Conservation (phyloP, 2,797 vertebrate genomes). For the Gephyroberyx darwinii region DNA sequence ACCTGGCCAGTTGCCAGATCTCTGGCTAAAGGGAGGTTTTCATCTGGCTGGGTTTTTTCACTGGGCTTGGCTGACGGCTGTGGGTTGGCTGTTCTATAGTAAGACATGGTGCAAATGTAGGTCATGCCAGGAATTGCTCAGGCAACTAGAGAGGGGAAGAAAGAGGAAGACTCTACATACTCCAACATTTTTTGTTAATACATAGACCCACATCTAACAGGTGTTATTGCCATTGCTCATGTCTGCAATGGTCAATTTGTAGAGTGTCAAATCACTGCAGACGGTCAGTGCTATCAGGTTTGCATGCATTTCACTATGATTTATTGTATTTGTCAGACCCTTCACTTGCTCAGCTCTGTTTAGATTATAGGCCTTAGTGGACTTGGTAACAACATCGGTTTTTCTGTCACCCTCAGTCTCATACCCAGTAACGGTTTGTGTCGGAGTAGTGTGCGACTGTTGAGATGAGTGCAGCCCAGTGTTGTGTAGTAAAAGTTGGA, state of each 20-base stretch:
- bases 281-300: conserved; percentile 17
- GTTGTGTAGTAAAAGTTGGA: too few relatives aligned
- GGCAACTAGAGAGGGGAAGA: conserved; percentile 44
- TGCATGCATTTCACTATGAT: conserved; percentile 18
- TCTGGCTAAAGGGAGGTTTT: conserved; percentile 39
- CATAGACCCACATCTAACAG: neutral
- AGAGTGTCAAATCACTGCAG: conserved; percentile 5
- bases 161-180: conserved; percentile 9
- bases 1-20: conserved; percentile 51
- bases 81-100: conserved; percentile 38
- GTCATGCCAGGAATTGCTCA: conserved; percentile 60
- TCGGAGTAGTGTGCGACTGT: neutral
- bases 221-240: conserved; percentile 20
- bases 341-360: conserved; percentile 27
- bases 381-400: neutral
- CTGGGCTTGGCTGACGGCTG: conserved; percentile 43
- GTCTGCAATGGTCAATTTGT: conserved; percentile 21
- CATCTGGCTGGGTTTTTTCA: conserved; percentile 35
- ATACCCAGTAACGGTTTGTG: neutral
- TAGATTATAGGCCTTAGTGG: conserved; percentile 1
- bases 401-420: neutral
- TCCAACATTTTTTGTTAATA: conserved; percentile 35
- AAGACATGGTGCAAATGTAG: conserved; percentile 66
- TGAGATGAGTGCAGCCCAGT: neutral
- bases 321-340: conserved; percentile 13